Evolutionary conservation across 2,797 vertebrate genomes (phyloP), one percentile per base, ranked within the genome.

Genomic region (Neosalanx taihuensis): DNA sequence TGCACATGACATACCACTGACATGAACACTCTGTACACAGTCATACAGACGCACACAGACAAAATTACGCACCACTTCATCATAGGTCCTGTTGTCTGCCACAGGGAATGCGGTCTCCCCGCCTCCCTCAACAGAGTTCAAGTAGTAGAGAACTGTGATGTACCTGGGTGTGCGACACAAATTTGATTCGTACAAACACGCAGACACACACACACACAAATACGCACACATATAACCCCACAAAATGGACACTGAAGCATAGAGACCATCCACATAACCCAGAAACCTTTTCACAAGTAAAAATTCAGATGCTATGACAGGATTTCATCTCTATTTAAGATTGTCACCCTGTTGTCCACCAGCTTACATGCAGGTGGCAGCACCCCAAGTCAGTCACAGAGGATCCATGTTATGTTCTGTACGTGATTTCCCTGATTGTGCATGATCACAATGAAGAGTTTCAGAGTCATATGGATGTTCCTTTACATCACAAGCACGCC

Each of bases 51-150:
- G 76, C 62, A 46, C 53, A 64, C 20, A 63, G 13, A 46, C 41
- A 69, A 20, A 73, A 49, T 76, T 84, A 91, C 91, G 92, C 92
- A 99, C 98, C 95, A 93, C 92, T 91, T 99, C 98, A 83, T 99
- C 96, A 0, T 96, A 99, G 0, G 97, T 99, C 88, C 97, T 95
- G 92, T 99, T 99, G 90, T 99, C 98, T 81, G 98, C 98, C 72
- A 99, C 95, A 82, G 98, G 98, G 89, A 99, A 99, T 78, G 96
- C 95, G 0, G 98, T 99, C 90, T 99, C 97, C 1, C 98, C 97
- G 56, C 98, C 98, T 75, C 94, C 95, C 31, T 96, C 95, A 85
- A 99, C 98, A 71, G 96, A 96, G 93, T 99, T 99, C 92, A 99
- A 91, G 91, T 99, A 99, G 93, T 98, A 98, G 86, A 99, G 94